phyloP scores from a whole-genome alignment of 2,888 invertebrate genomes.

The Argynnis bischoffii region DNA sequence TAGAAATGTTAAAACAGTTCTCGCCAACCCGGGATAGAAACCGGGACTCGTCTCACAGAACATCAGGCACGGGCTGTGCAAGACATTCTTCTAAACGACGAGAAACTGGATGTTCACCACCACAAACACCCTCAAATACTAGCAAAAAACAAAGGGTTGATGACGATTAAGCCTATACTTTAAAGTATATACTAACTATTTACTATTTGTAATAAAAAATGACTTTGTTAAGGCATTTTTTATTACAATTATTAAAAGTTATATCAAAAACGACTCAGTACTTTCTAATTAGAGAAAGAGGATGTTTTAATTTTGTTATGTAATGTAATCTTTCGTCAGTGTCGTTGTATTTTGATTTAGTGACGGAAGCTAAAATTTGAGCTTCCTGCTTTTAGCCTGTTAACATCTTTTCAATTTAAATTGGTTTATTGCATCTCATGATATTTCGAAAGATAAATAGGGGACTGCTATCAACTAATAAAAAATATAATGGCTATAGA shows the following conservation, averaged over 20 bases:
- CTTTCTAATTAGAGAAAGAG: not conserved
- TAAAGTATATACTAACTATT: not conserved
- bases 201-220: not conserved
- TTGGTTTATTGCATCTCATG: constrained; percentile 25
- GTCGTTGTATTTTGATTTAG: constrained; percentile 22
- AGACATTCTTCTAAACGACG: constrained; percentile 72
- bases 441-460: constrained; percentile 15
- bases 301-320: not conserved
- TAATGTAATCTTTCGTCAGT: constrained; percentile 7
- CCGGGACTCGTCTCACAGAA: constrained; percentile 51
- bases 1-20: constrained; percentile 93
- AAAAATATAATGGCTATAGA: constrained; percentile 5
- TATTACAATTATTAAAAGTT: no score
- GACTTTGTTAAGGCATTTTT: not conserved
- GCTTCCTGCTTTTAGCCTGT: constrained; percentile 33
- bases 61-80: constrained; percentile 61
- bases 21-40: constrained; percentile 84
- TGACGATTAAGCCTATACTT: constrained; percentile 53
- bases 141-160: constrained; percentile 75
- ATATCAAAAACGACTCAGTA: not conserved
- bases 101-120: constrained; percentile 68
- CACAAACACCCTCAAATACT: constrained; percentile 71
- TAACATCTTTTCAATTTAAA: constrained; percentile 32
- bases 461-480: constrained; percentile 16
- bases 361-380: constrained; percentile 23